These are phyloP conservation scores for Probosciger aterrimus DNA, from an alignment of 2,113 vertebrate genomes.

Conservation along the genomic window DNA sequence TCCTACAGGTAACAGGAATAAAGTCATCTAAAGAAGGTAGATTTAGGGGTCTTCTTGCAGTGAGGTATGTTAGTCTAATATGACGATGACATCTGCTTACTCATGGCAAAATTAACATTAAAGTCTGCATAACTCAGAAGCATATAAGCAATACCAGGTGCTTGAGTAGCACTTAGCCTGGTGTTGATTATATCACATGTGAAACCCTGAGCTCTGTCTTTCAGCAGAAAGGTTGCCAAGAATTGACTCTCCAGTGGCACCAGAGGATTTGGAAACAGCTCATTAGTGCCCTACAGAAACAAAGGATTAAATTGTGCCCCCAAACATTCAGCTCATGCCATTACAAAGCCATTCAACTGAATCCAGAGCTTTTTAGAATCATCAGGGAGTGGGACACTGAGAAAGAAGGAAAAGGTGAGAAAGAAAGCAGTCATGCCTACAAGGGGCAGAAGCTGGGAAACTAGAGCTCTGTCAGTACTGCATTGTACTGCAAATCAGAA, in stretches of 20 bases:
- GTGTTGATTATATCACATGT: conserved; percentile 5
- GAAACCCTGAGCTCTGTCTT: background rate
- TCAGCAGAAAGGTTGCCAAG: background rate
- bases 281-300: conserved; percentile 20
- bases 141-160: conserved; percentile 7
- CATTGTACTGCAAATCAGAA: background rate
- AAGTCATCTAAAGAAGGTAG: background rate
- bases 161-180: conserved; percentile 17
- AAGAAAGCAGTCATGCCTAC: background rate
- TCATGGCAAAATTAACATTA: background rate
- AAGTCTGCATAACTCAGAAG: background rate
- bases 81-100: background rate
- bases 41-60: background rate
- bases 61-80: background rate
- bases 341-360: background rate
- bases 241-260: background rate
- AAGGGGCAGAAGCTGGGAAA: background rate
- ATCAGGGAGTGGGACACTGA: background rate
- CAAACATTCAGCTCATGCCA: background rate
- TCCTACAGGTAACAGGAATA: background rate
- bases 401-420: background rate
- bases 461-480: background rate
- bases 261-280: conserved; percentile 15
- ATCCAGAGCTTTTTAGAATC: background rate
- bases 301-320: conserved; percentile 9